Conservation (phyloP, 1,140 invertebrate genomes). For the Cydia strobilella region DNA sequence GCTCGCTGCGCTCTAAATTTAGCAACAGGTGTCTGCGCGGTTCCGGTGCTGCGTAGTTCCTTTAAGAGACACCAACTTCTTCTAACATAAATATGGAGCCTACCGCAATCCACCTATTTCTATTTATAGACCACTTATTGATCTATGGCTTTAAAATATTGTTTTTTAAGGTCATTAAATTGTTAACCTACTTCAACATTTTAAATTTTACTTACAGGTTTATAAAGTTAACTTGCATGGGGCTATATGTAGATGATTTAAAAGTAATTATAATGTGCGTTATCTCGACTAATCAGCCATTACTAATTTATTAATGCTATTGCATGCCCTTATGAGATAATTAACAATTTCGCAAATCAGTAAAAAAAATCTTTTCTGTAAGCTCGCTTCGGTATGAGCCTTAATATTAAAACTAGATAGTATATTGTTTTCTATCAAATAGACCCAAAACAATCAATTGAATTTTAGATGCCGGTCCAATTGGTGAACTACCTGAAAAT, state of each 20-base stretch:
- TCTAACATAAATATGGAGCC: constrained; percentile 40
- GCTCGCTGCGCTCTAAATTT: constrained; percentile 66
- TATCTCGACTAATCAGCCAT: too few species aligned
- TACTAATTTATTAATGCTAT: neutral
- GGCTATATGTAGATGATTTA: neutral
- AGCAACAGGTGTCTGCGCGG: constrained; percentile 74
- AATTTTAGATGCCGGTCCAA: constrained; percentile 67
- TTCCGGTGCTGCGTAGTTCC: constrained; percentile 53
- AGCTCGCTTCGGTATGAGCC: constrained; percentile 38
- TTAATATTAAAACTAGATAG: neutral
- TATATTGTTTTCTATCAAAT: constrained; percentile 14
- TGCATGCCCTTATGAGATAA: neutral
- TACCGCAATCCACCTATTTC: neutral
- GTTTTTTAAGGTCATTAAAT: neutral
- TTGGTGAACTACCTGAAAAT: constrained; percentile 75
- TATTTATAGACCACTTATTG: constrained; percentile 22
- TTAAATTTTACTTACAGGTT: neutral
- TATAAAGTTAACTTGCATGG: neutral
- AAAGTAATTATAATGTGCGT: neutral
- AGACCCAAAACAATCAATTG: constrained; percentile 20
- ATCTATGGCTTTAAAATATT: neutral
- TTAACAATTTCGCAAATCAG: neutral
- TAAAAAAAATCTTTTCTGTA: neutral
- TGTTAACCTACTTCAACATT: neutral
- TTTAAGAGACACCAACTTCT: constrained; percentile 49